Evolutionary conservation across 2,888 invertebrate genomes (phyloP).

Genomic region (Alsophila aescularia): DNA sequence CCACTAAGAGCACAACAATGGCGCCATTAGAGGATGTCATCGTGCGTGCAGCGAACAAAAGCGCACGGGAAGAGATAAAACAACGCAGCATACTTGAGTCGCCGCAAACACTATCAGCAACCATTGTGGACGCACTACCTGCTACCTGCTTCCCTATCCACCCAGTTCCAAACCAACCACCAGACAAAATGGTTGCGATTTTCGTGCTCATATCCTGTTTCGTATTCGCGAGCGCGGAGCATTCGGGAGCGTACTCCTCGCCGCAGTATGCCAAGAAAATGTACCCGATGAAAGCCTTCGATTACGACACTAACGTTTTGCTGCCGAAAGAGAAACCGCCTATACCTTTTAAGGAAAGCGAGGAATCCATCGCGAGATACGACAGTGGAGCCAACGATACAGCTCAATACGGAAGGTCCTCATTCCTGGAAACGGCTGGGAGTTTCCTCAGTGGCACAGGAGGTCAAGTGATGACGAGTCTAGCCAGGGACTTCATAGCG

Average conservation of each 20-base stretch:
- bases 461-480: slow-evolving; percentile 82
- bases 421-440: slow-evolving; percentile 71
- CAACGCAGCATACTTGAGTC: slow-evolving; percentile 54
- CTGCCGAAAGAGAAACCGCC: slow-evolving; percentile 66
- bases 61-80: slow-evolving; percentile 78
- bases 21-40: slow-evolving; percentile 78
- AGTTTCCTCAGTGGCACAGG: slow-evolving; percentile 74
- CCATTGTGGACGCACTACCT: slow-evolving; percentile 47
- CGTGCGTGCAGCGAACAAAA: slow-evolving; percentile 82
- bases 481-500: slow-evolving; percentile 88
- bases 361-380: slow-evolving; percentile 57
- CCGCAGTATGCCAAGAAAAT: slow-evolving; percentile 82
- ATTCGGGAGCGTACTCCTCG: slow-evolving; percentile 80
- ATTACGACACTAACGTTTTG: slow-evolving; percentile 60
- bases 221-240: slow-evolving; percentile 57
- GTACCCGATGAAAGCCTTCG: slow-evolving; percentile 65
- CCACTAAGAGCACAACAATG: slow-evolving; percentile 60
- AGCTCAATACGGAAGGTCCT: slow-evolving; percentile 59
- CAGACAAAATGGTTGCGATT: slow-evolving; percentile 63
- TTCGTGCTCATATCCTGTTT: slow-evolving; percentile 51
- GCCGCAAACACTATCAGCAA: slow-evolving; percentile 59
- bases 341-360: slow-evolving; percentile 55
- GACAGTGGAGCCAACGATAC: slow-evolving; percentile 62
- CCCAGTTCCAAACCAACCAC: slow-evolving; percentile 45
- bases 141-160: slow-evolving; percentile 56